Evolutionary conservation across 2,113 vertebrate species (phyloP).

Genomic region (Cisticola juncidis): DNA sequence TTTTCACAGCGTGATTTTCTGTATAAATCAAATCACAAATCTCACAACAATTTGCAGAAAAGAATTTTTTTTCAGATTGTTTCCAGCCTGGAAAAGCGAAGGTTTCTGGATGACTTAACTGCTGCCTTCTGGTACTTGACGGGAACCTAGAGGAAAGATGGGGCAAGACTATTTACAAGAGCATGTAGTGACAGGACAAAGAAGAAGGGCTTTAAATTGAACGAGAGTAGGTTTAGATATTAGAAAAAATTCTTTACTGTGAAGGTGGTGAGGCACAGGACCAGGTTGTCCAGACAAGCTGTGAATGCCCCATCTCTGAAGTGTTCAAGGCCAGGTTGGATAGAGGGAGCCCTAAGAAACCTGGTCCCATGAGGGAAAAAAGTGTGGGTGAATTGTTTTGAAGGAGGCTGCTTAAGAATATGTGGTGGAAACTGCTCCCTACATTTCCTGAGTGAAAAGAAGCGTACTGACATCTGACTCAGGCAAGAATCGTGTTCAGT

Average conservation of each 20-base stretch:
- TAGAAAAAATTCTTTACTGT: neutral
- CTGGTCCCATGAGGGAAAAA: neutral
- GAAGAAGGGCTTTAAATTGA: neutral
- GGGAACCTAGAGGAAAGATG: neutral
- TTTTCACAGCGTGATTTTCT: neutral
- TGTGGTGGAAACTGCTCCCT: neutral
- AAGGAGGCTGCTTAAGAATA: neutral
- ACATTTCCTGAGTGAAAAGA: neutral
- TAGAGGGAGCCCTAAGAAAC: neutral
- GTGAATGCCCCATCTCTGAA: neutral
- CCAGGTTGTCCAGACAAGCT: neutral
- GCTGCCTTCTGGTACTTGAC: neutral
- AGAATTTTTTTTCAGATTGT: fast-evolving
- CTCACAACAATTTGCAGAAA: neutral
- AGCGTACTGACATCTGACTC: neutral
- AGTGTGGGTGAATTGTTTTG: neutral
- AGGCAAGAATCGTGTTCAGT: neutral
- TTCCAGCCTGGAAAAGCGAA: neutral
- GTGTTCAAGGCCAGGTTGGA: neutral
- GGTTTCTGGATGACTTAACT: neutral
- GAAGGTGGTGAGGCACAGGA: neutral
- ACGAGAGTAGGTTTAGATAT: neutral
- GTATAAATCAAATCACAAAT: neutral
- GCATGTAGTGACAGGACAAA: neutral
- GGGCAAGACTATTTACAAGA: neutral